Evolutionary conservation across 2,888 invertebrate species (phyloP).

Genomic region (Agrotis clavis): DNA sequence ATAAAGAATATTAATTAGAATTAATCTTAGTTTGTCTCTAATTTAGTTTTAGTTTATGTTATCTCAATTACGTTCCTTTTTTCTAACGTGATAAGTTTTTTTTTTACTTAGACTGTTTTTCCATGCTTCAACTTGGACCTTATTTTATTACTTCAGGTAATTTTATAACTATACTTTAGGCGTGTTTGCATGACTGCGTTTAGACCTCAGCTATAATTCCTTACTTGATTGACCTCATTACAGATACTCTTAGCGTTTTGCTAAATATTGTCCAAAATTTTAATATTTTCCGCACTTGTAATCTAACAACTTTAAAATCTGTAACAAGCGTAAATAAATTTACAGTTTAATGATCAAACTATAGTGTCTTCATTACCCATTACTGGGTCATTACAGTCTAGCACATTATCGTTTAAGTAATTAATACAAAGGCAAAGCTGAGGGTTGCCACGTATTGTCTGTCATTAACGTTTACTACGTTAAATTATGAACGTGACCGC

Average conservation of each 20-base stretch:
- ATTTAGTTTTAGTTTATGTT: neutral
- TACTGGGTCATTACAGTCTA: constrained; percentile 31
- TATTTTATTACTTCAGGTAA: too few species aligned
- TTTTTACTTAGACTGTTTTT: too few species aligned
- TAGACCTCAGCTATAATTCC: too few species aligned
- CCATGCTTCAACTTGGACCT: too few species aligned
- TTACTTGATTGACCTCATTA: neutral
- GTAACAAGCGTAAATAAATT: neutral
- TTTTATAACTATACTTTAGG: too few species aligned
- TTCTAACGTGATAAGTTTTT: too few species aligned
- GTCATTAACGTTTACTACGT: constrained; percentile 60
- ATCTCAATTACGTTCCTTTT: too few species aligned
- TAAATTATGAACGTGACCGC: constrained; percentile 66
- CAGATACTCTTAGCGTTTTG: neutral
- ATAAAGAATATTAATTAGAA: neutral
- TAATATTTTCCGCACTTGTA: neutral
- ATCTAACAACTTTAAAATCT: neutral
- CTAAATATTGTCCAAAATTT: neutral
- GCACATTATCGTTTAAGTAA: constrained; percentile 51
- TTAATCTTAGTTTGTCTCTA: neutral
- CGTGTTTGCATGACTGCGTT: too few species aligned
- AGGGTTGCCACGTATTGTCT: constrained; percentile 63
- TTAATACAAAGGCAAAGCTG: constrained; percentile 70
- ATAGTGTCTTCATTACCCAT: neutral
- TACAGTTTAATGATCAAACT: constrained; percentile 2